Evolutionary conservation across 2,888 invertebrate genomes (phyloP), one percentile per base, ranked within the genome.

Genomic region (Nymphalis urticae): DNA sequence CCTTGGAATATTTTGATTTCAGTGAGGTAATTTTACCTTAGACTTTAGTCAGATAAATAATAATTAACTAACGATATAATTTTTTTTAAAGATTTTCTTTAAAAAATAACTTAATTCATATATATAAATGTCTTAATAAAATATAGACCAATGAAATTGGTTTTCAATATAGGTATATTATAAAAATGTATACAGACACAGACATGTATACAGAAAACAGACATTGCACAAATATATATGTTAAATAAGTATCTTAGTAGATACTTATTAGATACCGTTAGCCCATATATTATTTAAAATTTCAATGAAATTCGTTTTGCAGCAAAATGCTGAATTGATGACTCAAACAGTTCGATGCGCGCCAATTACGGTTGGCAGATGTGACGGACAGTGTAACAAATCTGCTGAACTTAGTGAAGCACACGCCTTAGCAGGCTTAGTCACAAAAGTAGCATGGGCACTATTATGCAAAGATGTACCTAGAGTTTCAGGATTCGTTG

Each of bases 381-480:
- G 71, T 19, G 87, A 87, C 6, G 84, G 84, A 6, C 62, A 67
- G 17, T 88, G 86, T 71, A 66, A 77, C 16, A 82, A 77, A 68
- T 81, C 84, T 1, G 88, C 86, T 0, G 88, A 90, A 16, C 79
- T 92, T 19, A 91, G 92, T 66, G 92, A 92, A 71, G 92, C 92
- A 2, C 92, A 92, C 51, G 92, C 92, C 0, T 53, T 92, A 17
- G 86, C 89, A 2, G 84, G 85, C 5, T 79, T 92, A 16, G 90
- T 91, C n/a, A 83, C 80, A 2, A 86, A 86, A 68, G 87, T 92
- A 16, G 85, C 90, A 0, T 84, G 87, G 70, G 92, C 86, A 0
- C 74, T 90, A 8, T 73, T 90, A 8, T 90, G 92, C 74, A 79
- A 85, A 10, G 89, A 91, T 69, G 71, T 85, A 10, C 88, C 90